Evolutionary conservation across 2,888 invertebrate species (phyloP), one percentile per base, ranked within the genome.

Genomic region (Lycaena phlaeas): DNA sequence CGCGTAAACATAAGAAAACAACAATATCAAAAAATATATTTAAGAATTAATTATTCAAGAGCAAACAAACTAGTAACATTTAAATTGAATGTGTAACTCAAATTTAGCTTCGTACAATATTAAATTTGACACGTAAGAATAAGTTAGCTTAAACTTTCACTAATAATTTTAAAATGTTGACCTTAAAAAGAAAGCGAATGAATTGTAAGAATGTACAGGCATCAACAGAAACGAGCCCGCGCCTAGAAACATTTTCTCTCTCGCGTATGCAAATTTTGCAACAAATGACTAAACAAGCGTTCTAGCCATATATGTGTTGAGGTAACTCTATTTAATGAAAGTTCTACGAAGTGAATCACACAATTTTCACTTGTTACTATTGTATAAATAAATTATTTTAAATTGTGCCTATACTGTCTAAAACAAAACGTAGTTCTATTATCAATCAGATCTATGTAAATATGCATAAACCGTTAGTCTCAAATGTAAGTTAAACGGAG

Each of bases 111-210:
- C n/a, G n/a, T n/a, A n/a, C n/a, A n/a, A n/a, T n/a, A n/a, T n/a
- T n/a, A n/a, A n/a, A n/a, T n/a, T n/a, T n/a, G n/a, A n/a, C n/a
- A n/a, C n/a, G n/a, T n/a, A n/a, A n/a, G 66, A 59, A 53, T 56
- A 58, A 63, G 59, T 54, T 57, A 54, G 51, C 60, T 59, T 51
- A 49, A 60, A 76, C 81, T 81, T 81, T 78, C 79, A 74, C 77
- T 75, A 59, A 52, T 50, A 64, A 61, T 68, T 58, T 67, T 60
- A 68, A 68, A 69, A 60, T 65, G 53, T 59, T 60, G 64, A 67
- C 63, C 61, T 60, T 61, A 51, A 68, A 71, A 75, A 67, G 71
- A 76, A 72, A 72, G 70, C 65, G 68, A 67, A 71, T 64, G 68
- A 72, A 68, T 68, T 67, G 68, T 66, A 63, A 62, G 59, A 68